Conservation (phyloP, 2,797 vertebrate genomes). For the Acipenser transmontanus region DNA sequence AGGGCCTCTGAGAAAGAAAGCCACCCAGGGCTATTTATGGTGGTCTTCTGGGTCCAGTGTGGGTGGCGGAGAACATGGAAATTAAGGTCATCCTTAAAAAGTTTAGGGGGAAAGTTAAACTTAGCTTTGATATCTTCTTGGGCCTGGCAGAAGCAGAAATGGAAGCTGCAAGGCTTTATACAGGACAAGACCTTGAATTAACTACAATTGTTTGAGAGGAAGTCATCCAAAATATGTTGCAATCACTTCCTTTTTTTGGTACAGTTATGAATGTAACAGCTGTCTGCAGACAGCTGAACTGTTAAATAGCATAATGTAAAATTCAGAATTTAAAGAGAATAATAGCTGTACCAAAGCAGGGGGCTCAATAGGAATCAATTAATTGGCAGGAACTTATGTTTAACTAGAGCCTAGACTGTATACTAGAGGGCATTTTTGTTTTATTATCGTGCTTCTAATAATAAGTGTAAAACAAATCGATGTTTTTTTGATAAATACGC, state of each 20-base stretch:
- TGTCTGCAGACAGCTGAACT: neutral
- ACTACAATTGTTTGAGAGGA: constrained; percentile 14
- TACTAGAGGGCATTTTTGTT: neutral
- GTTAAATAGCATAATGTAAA: neutral
- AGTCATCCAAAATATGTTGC: constrained; percentile 20
- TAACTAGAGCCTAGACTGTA: neutral
- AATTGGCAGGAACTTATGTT: neutral
- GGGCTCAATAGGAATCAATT: neutral
- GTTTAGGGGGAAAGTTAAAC: constrained; percentile 29
- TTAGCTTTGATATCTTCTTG: constrained; percentile 11
- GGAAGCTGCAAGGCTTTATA: neutral
- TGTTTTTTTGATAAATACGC: neutral
- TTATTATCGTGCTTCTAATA: neutral
- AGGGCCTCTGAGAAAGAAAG: constrained; percentile 33
- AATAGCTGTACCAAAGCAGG: neutral
- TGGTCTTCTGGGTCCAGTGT: constrained; percentile 40
- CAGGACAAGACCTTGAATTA: constrained; percentile 17
- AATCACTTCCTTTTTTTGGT: constrained; percentile 13
- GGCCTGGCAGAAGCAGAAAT: constrained; percentile 4
- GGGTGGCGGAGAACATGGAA: constrained; percentile 38
- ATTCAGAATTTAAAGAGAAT: constrained; percentile 4
- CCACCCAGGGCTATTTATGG: constrained; percentile 38
- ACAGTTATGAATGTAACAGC: constrained; percentile 14
- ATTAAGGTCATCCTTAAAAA: constrained; percentile 15
- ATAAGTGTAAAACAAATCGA: neutral